Evolutionary conservation across 2,113 vertebrate genomes (phyloP).

Genomic region (Atractosteus spatula): DNA sequence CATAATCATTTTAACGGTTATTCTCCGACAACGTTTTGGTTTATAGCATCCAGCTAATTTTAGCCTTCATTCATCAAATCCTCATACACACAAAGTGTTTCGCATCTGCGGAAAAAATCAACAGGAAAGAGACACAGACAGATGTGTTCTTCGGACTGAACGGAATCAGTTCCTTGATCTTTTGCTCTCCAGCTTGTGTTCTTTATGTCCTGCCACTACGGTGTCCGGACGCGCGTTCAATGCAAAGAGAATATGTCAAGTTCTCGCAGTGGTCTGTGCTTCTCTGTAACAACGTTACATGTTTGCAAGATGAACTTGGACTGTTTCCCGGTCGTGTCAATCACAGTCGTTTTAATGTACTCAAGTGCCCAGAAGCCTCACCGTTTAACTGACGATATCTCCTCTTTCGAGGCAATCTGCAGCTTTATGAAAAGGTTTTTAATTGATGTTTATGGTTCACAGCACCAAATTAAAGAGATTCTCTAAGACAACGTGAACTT

Average conservation of each 20-base stretch:
- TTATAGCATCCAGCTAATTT: no score
- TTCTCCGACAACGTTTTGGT: no score
- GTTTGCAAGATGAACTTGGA: constrained; percentile 37
- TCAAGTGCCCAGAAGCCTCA: constrained; percentile 34
- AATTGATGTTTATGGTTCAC: not conserved
- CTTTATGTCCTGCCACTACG: no score
- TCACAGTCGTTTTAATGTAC: constrained; percentile 41
- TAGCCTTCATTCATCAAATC: no score
- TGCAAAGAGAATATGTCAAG: not conserved
- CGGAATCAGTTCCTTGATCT: no score
- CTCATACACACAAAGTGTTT: no score
- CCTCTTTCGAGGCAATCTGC: constrained; percentile 19
- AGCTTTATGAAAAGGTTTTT: constrained; percentile 8
- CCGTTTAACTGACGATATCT: constrained; percentile 31
- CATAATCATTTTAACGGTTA: no score
- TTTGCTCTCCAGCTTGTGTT: no score
- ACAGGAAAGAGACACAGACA: no score
- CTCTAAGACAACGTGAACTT: not conserved
- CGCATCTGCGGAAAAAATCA: no score
- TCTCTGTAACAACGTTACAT: not conserved
- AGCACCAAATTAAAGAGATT: not conserved
- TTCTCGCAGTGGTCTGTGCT: not conserved
- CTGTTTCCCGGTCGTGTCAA: constrained; percentile 38
- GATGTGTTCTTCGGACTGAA: no score
- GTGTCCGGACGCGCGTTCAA: no score